Conservation (phyloP, 2,113 vertebrate genomes). For the Otocyon megalotis region DNA sequence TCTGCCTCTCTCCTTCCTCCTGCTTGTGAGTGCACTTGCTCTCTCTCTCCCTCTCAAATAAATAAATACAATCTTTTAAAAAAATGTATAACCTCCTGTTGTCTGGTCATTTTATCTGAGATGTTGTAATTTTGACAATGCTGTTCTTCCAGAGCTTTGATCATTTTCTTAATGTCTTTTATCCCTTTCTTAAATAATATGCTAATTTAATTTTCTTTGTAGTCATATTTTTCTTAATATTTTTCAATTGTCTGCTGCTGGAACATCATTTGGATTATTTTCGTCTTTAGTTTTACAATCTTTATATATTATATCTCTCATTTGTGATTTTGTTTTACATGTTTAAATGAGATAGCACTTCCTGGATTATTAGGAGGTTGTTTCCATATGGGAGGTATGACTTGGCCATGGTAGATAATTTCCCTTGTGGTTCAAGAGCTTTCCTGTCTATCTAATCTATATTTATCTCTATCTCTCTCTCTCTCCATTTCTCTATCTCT, state of each 20-base stretch:
- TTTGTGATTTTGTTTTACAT: not conserved
- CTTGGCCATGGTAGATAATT: not conserved
- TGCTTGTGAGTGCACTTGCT: no score
- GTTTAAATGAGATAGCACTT: not conserved
- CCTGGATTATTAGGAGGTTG: not conserved
- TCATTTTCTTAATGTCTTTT: not conserved
- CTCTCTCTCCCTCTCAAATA: no score
- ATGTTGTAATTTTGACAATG: not conserved
- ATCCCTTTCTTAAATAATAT: not conserved
- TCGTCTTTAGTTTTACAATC: not conserved
- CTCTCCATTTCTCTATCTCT: not conserved
- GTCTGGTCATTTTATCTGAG: not conserved
- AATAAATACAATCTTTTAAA: not conserved
- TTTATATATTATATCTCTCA: not conserved
- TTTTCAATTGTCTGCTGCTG: not conserved
- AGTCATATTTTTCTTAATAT: not conserved
- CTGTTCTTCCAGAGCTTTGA: not conserved
- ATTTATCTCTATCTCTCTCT: not conserved
- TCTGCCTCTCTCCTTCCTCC: no score
- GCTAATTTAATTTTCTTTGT: not conserved
- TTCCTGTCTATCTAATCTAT: not conserved
- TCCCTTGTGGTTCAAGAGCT: not conserved
- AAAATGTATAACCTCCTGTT: not conserved
- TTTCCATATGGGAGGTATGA: not conserved
- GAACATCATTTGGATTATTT: not conserved